Percentiles rank a stretch among this genome's conserved stretches.
These are phyloP conservation scores for Heliconius charithonia DNA, from an alignment of 2,888 invertebrate species.

Conservation along the genomic window DNA sequence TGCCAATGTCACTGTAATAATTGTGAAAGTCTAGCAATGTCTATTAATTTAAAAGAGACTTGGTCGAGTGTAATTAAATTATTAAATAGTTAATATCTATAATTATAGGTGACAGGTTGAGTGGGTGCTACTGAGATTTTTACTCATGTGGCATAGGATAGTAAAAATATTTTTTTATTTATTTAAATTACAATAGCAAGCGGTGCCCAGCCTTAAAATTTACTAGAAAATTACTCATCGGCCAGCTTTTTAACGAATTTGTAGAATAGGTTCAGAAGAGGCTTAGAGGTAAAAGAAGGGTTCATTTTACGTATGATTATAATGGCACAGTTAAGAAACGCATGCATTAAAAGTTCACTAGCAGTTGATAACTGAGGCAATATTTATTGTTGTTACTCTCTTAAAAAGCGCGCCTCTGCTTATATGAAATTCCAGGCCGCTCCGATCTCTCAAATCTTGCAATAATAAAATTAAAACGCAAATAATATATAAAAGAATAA, in stretches of 20 bases:
- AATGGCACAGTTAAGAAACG: too few relatives aligned
- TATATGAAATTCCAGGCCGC: too few relatives aligned
- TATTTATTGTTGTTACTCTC: too few relatives aligned
- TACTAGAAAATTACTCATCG: too few relatives aligned
- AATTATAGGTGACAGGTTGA: constrained; percentile 16
- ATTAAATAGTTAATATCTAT: background rate
- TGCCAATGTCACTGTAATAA: constrained; percentile 35
- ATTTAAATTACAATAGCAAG: background rate
- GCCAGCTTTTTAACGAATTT: too few relatives aligned
- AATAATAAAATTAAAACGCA: background rate
- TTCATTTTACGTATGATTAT: too few relatives aligned
- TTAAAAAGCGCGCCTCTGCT: too few relatives aligned
- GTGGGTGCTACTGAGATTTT: background rate
- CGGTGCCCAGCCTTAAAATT: too few relatives aligned
- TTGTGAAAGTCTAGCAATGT: constrained; percentile 27
- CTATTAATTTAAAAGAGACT: constrained; percentile 20
- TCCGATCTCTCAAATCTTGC: background rate
- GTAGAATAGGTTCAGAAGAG: too few relatives aligned
- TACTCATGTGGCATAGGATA: background rate
- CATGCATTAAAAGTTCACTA: too few relatives aligned
- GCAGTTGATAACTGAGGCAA: too few relatives aligned
- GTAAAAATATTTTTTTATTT: background rate
- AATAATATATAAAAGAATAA: background rate
- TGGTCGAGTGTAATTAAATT: background rate
- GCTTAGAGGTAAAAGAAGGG: too few relatives aligned